Conservation (phyloP, 1,140 invertebrate species). For the Thrips palmi region DNA sequence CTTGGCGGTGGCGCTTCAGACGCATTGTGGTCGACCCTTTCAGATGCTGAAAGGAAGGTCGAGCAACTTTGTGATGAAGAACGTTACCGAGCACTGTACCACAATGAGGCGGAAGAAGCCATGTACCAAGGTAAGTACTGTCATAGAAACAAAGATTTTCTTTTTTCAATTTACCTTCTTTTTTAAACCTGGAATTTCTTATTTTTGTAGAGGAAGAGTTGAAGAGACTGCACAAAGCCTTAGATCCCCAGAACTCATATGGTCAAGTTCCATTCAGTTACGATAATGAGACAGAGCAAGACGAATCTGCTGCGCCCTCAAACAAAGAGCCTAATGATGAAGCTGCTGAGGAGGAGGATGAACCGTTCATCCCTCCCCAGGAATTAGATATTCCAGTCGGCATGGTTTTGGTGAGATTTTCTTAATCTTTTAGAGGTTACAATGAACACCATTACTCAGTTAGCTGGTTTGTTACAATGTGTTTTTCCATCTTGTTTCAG, state of each 20-base stretch:
- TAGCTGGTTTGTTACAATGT: slow-evolving; percentile 3
- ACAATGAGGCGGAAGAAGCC: slow-evolving; percentile 68
- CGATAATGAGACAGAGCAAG: slow-evolving; percentile 24
- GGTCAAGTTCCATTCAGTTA: slow-evolving; percentile 70
- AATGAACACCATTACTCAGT: slow-evolving; percentile 9
- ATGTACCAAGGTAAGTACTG: slow-evolving; percentile 54
- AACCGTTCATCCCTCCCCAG: slow-evolving; percentile 45
- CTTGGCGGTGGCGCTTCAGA: slow-evolving; percentile 47
- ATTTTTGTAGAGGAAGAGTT: slow-evolving; percentile 65
- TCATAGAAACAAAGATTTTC: slow-evolving; percentile 7
- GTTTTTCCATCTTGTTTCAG: slow-evolving; percentile 31
- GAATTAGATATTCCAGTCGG: slow-evolving; percentile 52
- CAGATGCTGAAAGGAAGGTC: slow-evolving; percentile 57
- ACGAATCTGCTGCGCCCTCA: slow-evolving; percentile 14
- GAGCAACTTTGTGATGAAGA: slow-evolving; percentile 82
- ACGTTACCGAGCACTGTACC: slow-evolving; percentile 68
- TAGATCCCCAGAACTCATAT: slow-evolving; percentile 46
- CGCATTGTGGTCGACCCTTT: slow-evolving; percentile 43
- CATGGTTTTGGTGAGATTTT: slow-evolving; percentile 46
- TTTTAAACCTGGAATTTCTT: slow-evolving; percentile 10
- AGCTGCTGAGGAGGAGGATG: slow-evolving; percentile 27
- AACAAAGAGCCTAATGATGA: slow-evolving; percentile 15
- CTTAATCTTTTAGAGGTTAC: slow-evolving; percentile 3
- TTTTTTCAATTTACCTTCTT: slow-evolving; percentile 10
- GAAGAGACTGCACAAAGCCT: slow-evolving; percentile 61